Conservation (phyloP, 1,140 invertebrate genomes). For the Sipha flava region DNA sequence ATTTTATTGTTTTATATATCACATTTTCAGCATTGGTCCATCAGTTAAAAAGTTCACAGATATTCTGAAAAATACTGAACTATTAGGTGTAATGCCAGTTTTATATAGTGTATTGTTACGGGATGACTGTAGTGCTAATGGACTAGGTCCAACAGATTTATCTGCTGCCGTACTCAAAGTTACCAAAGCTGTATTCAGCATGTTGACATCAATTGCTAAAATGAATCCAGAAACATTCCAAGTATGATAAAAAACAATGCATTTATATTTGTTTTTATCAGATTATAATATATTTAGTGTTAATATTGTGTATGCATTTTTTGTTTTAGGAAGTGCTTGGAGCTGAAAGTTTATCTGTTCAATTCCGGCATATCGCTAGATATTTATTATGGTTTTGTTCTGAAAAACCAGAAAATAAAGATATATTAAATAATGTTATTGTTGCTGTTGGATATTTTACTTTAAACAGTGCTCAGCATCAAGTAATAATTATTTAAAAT, state of each 20-base stretch:
- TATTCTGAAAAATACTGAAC: constrained; percentile 2
- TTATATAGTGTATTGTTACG: constrained; percentile 9
- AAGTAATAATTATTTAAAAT: constrained; percentile 51
- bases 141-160: constrained; percentile 6
- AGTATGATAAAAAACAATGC: neutral
- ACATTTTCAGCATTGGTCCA: neutral
- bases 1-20: neutral
- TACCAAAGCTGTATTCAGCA: constrained; percentile 18
- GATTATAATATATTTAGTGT: neutral
- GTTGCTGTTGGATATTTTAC: constrained; percentile 73
- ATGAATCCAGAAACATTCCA: constrained; percentile 27
- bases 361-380: constrained; percentile 79
- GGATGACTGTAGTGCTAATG: constrained; percentile 4
- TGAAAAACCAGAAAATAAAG: constrained; percentile 42
- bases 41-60: neutral
- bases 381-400: constrained; percentile 73
- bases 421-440: constrained; percentile 65
- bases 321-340: constrained; percentile 63
- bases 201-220: constrained; percentile 20
- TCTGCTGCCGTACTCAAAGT: neutral
- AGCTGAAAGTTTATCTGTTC: constrained; percentile 72
- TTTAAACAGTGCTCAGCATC: constrained; percentile 68
- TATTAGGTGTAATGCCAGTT: constrained; percentile 20
- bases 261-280: neutral
- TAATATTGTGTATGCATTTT: neutral